Percentiles rank a stretch among this genome's conserved stretches.
Conservation (phyloP, 2,797 vertebrate genomes). For the Remorina albescens region DNA sequence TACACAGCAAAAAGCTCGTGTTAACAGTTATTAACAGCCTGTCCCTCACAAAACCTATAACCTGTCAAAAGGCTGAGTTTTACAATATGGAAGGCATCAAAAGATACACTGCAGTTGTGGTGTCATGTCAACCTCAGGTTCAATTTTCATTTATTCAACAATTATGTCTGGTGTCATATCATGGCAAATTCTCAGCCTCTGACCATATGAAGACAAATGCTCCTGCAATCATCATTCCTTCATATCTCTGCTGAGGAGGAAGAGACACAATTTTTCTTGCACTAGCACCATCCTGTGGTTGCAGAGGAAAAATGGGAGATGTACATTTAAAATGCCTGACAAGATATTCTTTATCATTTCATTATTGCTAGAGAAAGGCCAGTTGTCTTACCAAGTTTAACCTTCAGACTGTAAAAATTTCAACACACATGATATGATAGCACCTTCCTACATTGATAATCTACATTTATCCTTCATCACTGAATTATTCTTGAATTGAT, state of each 20-base stretch:
- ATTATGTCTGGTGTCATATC: slow-evolving; percentile 57
- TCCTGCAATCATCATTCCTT: slow-evolving; percentile 56
- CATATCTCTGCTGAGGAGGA: slow-evolving; percentile 47
- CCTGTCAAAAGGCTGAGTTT: slow-evolving; percentile 65
- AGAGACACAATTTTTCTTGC: slow-evolving; percentile 63
- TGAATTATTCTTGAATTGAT: background rate
- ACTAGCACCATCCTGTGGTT: slow-evolving; percentile 82
- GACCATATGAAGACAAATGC: slow-evolving; percentile 65
- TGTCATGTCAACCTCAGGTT: slow-evolving; percentile 47
- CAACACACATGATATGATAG: background rate
- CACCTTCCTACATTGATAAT: background rate
- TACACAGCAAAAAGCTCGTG: slow-evolving; percentile 49
- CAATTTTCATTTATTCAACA: slow-evolving; percentile 66
- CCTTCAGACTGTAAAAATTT: background rate
- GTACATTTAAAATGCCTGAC: slow-evolving; percentile 10
- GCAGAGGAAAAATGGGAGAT: slow-evolving; percentile 30
- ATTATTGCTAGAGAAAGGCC: background rate
- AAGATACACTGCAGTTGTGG: slow-evolving; percentile 44
- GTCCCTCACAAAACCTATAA: slow-evolving; percentile 48
- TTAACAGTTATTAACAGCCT: slow-evolving; percentile 59
- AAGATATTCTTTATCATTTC: slow-evolving; percentile 1
- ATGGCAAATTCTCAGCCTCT: slow-evolving; percentile 57
- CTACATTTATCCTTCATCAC: background rate
- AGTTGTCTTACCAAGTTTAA: background rate
- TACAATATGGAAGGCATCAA: slow-evolving; percentile 53